phyloP scores from a whole-genome alignment of 2,113 vertebrate species.

The Progne subis region DNA sequence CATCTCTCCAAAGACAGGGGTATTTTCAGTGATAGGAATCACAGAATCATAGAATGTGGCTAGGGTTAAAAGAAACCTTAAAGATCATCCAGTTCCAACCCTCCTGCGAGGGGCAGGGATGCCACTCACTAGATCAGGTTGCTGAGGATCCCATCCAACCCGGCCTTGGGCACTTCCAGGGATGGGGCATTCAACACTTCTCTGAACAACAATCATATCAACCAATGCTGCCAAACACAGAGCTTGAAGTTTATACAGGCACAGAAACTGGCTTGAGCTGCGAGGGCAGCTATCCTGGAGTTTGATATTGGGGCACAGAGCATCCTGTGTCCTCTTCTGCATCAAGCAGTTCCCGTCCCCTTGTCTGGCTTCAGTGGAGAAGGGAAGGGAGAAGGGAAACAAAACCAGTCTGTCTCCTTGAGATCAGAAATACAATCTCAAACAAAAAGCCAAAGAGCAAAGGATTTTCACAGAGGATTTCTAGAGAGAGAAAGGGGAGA shows the following conservation, averaged over 20 bases:
- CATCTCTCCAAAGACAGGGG: not conserved
- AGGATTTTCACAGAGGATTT: not conserved
- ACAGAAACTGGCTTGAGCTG: not conserved
- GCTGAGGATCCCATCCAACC: not conserved
- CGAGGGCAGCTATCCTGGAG: not conserved
- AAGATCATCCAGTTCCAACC: not conserved
- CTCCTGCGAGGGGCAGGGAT: not conserved
- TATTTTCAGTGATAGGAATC: not conserved
- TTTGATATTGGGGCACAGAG: not conserved
- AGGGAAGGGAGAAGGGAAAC: not conserved
- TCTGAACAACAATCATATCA: not conserved
- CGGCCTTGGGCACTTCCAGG: not conserved
- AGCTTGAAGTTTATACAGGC: not conserved
- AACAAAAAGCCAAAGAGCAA: not conserved
- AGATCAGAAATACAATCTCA: not conserved
- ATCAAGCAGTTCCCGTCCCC: not conserved
- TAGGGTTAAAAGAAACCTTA: not conserved
- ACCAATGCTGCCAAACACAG: not conserved
- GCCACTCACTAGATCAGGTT: not conserved
- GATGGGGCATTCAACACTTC: not conserved
- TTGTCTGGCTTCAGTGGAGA: not conserved
- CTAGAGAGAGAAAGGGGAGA: not conserved
- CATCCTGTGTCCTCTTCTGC: not conserved
- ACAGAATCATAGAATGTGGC: not conserved
- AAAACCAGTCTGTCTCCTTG: not conserved